Evolutionary conservation across 1,140 invertebrate genomes (phyloP).

Genomic region (Latrodectus geometricus): DNA sequence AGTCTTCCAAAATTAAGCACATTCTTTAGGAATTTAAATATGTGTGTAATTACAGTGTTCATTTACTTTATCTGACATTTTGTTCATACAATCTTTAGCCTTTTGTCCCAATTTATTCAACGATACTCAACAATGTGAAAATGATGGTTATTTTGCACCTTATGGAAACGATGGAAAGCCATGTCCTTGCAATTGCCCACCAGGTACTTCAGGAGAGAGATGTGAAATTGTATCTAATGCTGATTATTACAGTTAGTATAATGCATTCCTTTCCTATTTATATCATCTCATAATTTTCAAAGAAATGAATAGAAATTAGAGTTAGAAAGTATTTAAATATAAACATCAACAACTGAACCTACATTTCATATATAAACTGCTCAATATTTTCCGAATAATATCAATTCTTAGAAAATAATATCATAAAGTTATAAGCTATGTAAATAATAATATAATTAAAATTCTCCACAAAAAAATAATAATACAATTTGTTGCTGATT

Average conservation of each 20-base stretch:
- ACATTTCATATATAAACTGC: too few species aligned
- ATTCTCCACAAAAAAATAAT: too few species aligned
- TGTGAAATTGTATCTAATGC: conserved; percentile 49
- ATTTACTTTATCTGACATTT: too few species aligned
- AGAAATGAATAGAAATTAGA: neutral
- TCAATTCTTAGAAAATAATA: too few species aligned
- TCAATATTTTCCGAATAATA: too few species aligned
- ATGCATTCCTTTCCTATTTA: neutral
- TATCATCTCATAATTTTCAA: neutral
- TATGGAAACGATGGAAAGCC: conserved; percentile 24
- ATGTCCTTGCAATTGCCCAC: conserved; percentile 63
- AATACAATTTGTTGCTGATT: too few species aligned
- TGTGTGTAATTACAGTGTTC: too few species aligned
- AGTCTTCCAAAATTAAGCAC: conserved; percentile 1
- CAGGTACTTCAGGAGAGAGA: conserved; percentile 51
- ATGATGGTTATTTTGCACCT: conserved; percentile 63
- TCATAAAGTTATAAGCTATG: too few species aligned
- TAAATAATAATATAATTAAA: too few species aligned
- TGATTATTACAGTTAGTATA: conserved; percentile 41
- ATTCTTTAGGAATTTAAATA: too few species aligned
- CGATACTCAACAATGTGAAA: conserved; percentile 55
- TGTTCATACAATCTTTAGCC: conserved; percentile 8
- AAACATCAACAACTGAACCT: too few species aligned
- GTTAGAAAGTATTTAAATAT: too few species aligned
- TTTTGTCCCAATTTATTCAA: conserved; percentile 62